phyloP scores from a whole-genome alignment of 2,113 vertebrate species.

The Haliaeetus leucogaster region DNA sequence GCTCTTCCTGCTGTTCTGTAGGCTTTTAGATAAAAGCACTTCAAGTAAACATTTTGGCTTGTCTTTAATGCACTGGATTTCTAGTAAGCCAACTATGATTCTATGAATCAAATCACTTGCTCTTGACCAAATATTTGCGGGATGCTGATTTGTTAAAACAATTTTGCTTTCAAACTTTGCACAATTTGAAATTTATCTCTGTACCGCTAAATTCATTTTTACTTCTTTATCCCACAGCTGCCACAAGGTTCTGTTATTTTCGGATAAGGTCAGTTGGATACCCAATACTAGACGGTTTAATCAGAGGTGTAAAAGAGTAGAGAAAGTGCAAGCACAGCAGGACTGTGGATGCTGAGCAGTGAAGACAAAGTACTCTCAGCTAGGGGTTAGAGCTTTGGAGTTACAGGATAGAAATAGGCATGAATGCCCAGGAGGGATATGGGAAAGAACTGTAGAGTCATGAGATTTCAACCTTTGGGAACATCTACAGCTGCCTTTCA shows the following conservation, averaged over 20 bases:
- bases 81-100: background rate
- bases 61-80: background rate
- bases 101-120: background rate
- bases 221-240: background rate
- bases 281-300: background rate
- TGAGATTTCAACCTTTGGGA: background rate
- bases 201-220: background rate
- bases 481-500: background rate
- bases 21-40: background rate
- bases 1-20: background rate
- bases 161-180: background rate
- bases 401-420: background rate
- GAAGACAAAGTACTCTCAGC: background rate
- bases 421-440: background rate
- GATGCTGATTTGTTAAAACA: background rate
- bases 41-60: background rate
- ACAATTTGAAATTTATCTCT: background rate
- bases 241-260: background rate
- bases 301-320: background rate
- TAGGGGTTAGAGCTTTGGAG: background rate
- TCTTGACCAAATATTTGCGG: background rate
- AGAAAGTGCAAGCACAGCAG: background rate
- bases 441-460: background rate
- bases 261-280: background rate
- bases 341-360: background rate